Evolutionary conservation across 1,140 invertebrate species (phyloP).

Genomic region (Diachasma alloeum): DNA sequence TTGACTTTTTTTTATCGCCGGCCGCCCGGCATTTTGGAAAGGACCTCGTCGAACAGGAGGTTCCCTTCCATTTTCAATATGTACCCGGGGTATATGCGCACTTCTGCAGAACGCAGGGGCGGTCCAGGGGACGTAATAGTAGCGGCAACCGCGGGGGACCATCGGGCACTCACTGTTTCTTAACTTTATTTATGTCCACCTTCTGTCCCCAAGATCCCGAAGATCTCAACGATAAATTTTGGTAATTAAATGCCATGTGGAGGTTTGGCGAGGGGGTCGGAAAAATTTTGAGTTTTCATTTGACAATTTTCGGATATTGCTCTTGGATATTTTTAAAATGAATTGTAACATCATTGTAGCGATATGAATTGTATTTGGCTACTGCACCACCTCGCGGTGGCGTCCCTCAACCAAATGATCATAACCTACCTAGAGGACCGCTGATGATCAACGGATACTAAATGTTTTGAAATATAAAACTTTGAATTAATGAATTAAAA

Average conservation of each 20-base stretch:
- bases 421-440: no score
- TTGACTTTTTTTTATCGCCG: background rate
- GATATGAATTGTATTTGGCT: no score
- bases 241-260: background rate
- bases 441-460: no score
- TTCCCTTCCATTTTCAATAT: background rate
- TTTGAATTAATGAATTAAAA: no score
- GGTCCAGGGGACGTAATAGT: background rate
- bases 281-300: background rate
- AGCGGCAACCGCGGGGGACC: background rate
- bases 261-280: no score
- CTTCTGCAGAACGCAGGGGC: slow-evolving; percentile 6
- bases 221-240: background rate
- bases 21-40: slow-evolving; percentile 1
- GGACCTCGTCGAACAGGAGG: background rate
- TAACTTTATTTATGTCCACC: slow-evolving; percentile 11
- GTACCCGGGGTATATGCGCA: background rate
- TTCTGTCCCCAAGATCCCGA: background rate
- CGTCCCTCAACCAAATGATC: no score
- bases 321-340: background rate
- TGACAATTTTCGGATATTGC: background rate
- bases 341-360: no score
- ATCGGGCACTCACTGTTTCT: slow-evolving; percentile 1
- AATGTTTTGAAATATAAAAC: no score
- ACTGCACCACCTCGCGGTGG: no score